Conservation (phyloP, 2,113 vertebrate genomes). For the Melospiza melodia region DNA sequence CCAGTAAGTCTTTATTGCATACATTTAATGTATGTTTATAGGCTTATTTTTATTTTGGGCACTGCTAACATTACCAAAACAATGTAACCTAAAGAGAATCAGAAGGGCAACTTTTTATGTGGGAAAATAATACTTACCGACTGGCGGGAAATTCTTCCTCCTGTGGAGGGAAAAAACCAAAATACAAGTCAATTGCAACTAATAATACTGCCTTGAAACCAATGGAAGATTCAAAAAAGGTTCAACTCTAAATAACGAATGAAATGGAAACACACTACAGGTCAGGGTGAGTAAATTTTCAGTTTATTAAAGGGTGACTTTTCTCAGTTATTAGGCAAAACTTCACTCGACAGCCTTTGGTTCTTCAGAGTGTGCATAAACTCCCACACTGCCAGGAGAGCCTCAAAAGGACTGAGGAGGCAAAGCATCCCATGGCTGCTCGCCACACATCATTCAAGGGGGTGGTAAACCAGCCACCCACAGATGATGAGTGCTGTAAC, state of each 20-base stretch:
- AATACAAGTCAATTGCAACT: not conserved
- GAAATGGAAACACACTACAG: not conserved
- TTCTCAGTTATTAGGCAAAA: not conserved
- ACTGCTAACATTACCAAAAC: not conserved
- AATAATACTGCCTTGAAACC: not conserved
- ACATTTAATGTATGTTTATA: not conserved
- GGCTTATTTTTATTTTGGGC: not conserved
- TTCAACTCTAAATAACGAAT: not conserved
- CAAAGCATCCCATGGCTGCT: not conserved
- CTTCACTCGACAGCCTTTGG: not conserved
- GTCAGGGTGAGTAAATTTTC: not conserved
- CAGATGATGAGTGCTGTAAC: not conserved
- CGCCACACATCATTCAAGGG: not conserved
- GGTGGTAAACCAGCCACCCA: not conserved
- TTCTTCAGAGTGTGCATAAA: not conserved
- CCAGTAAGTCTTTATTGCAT: not conserved
- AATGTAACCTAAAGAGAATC: not conserved
- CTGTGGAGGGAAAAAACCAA: not conserved
- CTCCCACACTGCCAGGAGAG: not conserved
- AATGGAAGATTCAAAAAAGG: not conserved
- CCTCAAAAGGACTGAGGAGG: rapidly evolving
- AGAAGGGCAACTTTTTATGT: not conserved
- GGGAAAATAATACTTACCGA: slow-evolving; percentile 19
- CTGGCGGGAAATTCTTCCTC: not conserved
- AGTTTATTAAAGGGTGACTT: not conserved